Evolutionary conservation across 1,140 invertebrate species (phyloP).

Genomic region (Pseudachorutes palmiensis): DNA sequence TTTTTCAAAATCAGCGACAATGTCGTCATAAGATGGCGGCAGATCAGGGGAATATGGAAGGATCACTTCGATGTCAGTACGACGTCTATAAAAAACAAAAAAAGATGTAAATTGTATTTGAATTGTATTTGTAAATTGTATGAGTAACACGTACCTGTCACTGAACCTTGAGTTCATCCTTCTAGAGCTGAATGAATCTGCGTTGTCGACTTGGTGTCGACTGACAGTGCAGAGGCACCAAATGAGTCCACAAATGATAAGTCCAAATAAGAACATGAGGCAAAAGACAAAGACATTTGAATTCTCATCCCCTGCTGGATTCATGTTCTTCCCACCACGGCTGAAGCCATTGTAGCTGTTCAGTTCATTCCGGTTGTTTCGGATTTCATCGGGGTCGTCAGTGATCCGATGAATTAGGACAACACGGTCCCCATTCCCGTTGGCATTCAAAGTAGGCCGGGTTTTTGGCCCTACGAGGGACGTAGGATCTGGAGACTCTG

Average conservation of each 20-base stretch:
- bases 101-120: background rate
- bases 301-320: background rate
- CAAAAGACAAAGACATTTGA: background rate
- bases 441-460: background rate
- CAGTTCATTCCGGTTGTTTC: background rate
- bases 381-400: background rate
- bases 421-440: background rate
- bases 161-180: background rate
- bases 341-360: background rate
- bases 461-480: too few species aligned
- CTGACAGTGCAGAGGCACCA: slow-evolving; percentile 3
- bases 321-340: background rate
- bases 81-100: background rate
- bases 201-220: background rate
- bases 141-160: background rate
- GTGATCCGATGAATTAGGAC: background rate
- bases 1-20: slow-evolving; percentile 2
- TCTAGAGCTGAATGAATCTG: background rate
- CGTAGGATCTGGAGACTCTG: too few species aligned
- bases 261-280: slow-evolving; percentile 9
- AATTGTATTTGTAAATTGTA: background rate
- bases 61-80: background rate
- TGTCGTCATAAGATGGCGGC: slow-evolving; percentile 1
- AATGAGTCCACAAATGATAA: slow-evolving; percentile 2
- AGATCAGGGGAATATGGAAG: background rate